Base-by-base conservation (phyloP, 2,113 vertebrate genomes). In the Rostratula benghalensis region DNA sequence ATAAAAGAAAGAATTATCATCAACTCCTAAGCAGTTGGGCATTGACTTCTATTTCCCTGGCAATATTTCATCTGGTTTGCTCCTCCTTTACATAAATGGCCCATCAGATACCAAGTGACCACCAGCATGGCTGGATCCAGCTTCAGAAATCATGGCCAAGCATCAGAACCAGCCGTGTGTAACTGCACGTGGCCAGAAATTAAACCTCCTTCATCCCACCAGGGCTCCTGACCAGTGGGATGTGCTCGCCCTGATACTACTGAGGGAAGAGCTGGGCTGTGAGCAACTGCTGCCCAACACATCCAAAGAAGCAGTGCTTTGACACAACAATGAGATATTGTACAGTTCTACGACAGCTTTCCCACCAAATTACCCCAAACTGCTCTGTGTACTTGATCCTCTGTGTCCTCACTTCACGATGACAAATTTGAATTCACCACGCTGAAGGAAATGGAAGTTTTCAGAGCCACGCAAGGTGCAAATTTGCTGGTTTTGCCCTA, bases 401-500 rank as follows among this genome's bases (percentile, higher is more conserved):
- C 50, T 0, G 2, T 4, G 33, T 3, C 64, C 54, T 60, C 48
- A 20, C 41, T 10, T 41, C 70, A 17, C 0, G 3, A 19, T 9
- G 9, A 46, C 46, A 46, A 46, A 46, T 21, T 21, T 46, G 19
- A 46, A 46, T 46, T 46, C 46, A 21, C 0, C 2, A 6, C 0
- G 0, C 1, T 0, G 1, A 23, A 50, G 33, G 63, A 30, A 63
- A 30, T 1, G 4, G 41, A 46, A 41, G 13, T 2, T 24, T 10
- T 31, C 45, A 35, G 70, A 82, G 30, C 33, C 57, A 50, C 15
- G 6, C 27, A 3, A 31, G 31, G 22, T 9, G 33, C 37, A 37
- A 6, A 12, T 11, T 9, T 51, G 10, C 24, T 11, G 3, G 10
- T 64, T 2, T 1, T 7, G 9, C 22, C 48, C 5, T 1, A 31